Base-by-base conservation (phyloP, 2,113 vertebrate genomes). In the Sorex araneus region DNA sequence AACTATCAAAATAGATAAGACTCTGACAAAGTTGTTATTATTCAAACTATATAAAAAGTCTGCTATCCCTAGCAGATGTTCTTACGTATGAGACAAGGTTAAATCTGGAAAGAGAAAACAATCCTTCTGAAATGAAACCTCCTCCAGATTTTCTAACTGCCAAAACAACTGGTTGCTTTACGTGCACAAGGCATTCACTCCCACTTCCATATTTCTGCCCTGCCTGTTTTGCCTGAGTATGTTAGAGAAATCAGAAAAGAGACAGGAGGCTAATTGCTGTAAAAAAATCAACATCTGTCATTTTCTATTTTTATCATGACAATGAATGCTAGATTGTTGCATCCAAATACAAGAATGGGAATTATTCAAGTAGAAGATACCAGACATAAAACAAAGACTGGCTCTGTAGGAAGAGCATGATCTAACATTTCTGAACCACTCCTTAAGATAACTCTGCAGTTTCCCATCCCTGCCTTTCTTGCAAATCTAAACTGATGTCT, bases 281-380 rank as follows among this genome's bases (percentile, higher is more conserved):
- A 54, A 93, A 90, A 90, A 95, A 93, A 95, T 87, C 93, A 95
- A 93, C 89, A 81, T 43, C 60, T 89, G 78, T 87, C 74, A 0
- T 87, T 92, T 97, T 96, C 91, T 94, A 95, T 94, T 97, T 93
- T 92, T 81, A 87, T 94, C 93, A 94, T 88, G 84, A 96, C 93
- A 94, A 79, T 93, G 95, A 97, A 96, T 94, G 87, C 81, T 87
- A 69, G 74, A 87, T 96, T 96, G 87, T 94, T 85, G 57, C 74
- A 74, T 95, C 77, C 66, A 69, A 92, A 91, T 76, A 95, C 82
- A 94, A 95, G 81, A 96, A 93, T 92, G 67, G 18, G 84, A 92
- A 84, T 95, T 95, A 96, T 95, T 95, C 92, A 92, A 84, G 87
- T 74, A 94, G 77, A 91, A 96, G 69, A 93, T 84, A 91, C 91